A percentile compares a stretch with the other conserved stretches of the same genome.
Conservation (phyloP, 2,888 invertebrate genomes). For the Lacanobia oleracea region DNA sequence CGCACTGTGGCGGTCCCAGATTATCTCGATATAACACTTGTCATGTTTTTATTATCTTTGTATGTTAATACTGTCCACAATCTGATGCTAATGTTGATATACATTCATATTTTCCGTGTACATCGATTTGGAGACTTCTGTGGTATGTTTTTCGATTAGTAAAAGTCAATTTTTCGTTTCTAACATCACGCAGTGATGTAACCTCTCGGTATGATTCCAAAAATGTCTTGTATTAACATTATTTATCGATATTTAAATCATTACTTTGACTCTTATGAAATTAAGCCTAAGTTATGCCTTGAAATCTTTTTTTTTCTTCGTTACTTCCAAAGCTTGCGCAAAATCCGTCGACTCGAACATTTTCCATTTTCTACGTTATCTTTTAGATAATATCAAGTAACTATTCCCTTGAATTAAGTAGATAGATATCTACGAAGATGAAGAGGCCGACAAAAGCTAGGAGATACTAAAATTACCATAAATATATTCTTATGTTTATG, state of each 20-base stretch:
- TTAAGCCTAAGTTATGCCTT: not conserved
- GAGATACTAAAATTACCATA: conserved; percentile 69
- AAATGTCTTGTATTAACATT: not conserved
- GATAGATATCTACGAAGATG: conserved; percentile 49
- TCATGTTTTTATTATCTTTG: conserved; percentile 65
- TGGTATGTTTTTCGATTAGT: conserved; percentile 31
- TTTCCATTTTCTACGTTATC: conserved; percentile 14
- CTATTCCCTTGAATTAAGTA: conserved; percentile 50
- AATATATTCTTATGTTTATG: conserved; percentile 68
- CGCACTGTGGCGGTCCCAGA: conserved; percentile 60
- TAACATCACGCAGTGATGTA: conserved; percentile 16
- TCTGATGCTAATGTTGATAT: conserved; percentile 52
- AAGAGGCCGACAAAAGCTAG: conserved; percentile 62
- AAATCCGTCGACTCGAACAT: conserved; percentile 10
- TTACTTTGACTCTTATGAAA: conserved; percentile 19
- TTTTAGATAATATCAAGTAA: conserved; percentile 33
- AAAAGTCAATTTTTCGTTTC: conserved; percentile 24
- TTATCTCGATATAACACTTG: conserved; percentile 67
- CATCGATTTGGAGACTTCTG: conserved; percentile 35
- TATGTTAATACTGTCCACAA: conserved; percentile 55
- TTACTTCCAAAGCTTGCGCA: not conserved
- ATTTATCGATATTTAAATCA: not conserved
- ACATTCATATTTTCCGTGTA: conserved; percentile 42
- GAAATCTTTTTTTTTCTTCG: not conserved
- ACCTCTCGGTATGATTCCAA: not conserved